Evolutionary conservation across 2,797 vertebrate genomes (phyloP), one percentile per base, ranked within the genome.

Genomic region (Adrianichthys oophorus): DNA sequence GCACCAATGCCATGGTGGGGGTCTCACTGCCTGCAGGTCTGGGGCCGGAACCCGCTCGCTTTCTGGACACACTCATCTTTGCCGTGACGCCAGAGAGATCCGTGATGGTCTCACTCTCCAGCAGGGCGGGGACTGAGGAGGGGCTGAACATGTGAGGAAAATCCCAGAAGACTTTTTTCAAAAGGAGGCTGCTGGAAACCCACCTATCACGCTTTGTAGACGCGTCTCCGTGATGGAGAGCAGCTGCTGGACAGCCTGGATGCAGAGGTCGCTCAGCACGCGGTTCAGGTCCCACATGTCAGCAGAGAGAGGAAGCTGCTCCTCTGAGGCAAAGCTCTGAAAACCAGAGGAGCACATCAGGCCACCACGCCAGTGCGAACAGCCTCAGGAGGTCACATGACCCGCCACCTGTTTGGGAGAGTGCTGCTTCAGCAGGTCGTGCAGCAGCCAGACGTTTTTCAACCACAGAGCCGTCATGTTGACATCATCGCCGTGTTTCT

Each of bases 191-290:
- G 23, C 42, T 3, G 16, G 8, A 14, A 24, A 1, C 13, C 15
- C 53, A 70, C 93, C 90, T 3, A 93, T 92, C 59, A 93, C 72
- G 74, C 79, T 89, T 37, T 93, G 92, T 19, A 95, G 90, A 7
- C 1, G 60, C 15, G 80, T 82, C 81, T 92, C 90, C 0, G 91
- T 76, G 1, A 91, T 89, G 62, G 66, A 78, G 62, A 95, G 68
- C 17, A 95, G 90, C 84, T 94, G 93, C 86, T 95, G 93, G 66
- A 93, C 93, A 52, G 92, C 88, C 84, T 92, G 92, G 76, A 95
- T 91, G 0, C 90, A 86, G 70, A 94, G 82, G 62, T 92, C 85
- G 8, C 72, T 84, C 52, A 94, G 85, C 50, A 71, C 53, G 2
- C 57, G 72, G 16, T 86, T 84, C 58, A 79, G 57, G 41, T 89